A percentile compares a stretch with the other conserved stretches of the same genome.
Evolutionary conservation across 1,140 invertebrate genomes (phyloP).

Genomic region (Bursaphelenchus mucronatus): DNA sequence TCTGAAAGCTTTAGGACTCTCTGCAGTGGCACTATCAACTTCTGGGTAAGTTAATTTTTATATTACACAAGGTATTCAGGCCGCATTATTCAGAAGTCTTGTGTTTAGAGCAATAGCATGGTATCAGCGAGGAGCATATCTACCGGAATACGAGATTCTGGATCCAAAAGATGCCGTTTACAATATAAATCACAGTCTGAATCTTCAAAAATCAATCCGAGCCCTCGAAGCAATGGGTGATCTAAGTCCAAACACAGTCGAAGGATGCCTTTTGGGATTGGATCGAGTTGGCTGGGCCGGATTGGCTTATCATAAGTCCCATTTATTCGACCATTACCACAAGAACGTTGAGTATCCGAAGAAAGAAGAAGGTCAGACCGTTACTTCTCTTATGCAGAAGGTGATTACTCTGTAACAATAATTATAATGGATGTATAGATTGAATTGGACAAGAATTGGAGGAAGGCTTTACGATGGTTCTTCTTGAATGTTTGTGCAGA

Average conservation of each 20-base stretch:
- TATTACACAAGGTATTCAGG: background rate
- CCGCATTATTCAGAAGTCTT: background rate
- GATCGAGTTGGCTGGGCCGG: slow-evolving; percentile 8
- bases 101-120: background rate
- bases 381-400: background rate
- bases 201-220: slow-evolving; percentile 12
- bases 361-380: slow-evolving; percentile 3
- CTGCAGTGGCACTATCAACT: background rate
- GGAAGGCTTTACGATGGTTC: slow-evolving; percentile 27
- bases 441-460: slow-evolving; percentile 26
- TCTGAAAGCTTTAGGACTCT: background rate
- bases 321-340: slow-evolving; percentile 1
- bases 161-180: slow-evolving; percentile 21
- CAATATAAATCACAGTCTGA: slow-evolving; percentile 7
- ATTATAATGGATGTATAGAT: slow-evolving; percentile 21
- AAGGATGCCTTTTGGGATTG: slow-evolving; percentile 8
- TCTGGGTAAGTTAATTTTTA: too few relatives aligned
- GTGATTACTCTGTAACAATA: slow-evolving; percentile 9
- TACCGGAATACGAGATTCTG: slow-evolving; percentile 3
- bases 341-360: background rate
- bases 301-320: slow-evolving; percentile 14
- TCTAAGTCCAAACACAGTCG: slow-evolving; percentile 1
- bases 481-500: slow-evolving; percentile 38
- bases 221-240: slow-evolving; percentile 15
- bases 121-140: background rate